Conservation (phyloP, 2,888 invertebrate genomes). For the Hipparchia semele region DNA sequence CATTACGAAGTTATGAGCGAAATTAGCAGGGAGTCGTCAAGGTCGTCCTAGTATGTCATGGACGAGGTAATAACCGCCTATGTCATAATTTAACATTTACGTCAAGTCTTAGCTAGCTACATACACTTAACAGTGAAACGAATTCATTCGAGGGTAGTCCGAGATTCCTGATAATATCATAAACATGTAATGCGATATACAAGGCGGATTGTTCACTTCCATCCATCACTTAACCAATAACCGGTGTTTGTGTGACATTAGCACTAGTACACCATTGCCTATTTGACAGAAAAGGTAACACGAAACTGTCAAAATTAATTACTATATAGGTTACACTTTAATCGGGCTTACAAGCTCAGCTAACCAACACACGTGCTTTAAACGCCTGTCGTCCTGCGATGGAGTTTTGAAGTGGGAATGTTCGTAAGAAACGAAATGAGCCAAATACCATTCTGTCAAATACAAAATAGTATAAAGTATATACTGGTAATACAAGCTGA, state of each 20-base stretch:
- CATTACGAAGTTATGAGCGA: too few relatives aligned
- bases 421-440: too few relatives aligned
- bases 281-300: background rate
- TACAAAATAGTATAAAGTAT: background rate
- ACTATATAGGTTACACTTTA: too few relatives aligned
- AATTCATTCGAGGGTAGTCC: slow-evolving; percentile 23
- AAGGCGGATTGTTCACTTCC: slow-evolving; percentile 21
- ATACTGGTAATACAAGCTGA: slow-evolving; percentile 8
- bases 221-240: slow-evolving; percentile 16
- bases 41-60: background rate
- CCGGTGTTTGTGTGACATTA: background rate
- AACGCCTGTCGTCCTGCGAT: too few relatives aligned
- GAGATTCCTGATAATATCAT: slow-evolving; percentile 27
- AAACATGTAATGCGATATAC: slow-evolving; percentile 22
- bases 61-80: background rate
- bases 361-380: too few relatives aligned
- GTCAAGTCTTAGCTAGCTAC: slow-evolving; percentile 20
- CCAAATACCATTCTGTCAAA: background rate
- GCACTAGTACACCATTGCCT: slow-evolving; percentile 2
- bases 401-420: too few relatives aligned
- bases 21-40: too few relatives aligned
- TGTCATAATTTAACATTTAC: slow-evolving; percentile 6
- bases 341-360: too few relatives aligned
- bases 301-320: background rate
- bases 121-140: slow-evolving; percentile 8